Conservation (phyloP, 1,140 invertebrate genomes). For the Solenopsis fugax region DNA sequence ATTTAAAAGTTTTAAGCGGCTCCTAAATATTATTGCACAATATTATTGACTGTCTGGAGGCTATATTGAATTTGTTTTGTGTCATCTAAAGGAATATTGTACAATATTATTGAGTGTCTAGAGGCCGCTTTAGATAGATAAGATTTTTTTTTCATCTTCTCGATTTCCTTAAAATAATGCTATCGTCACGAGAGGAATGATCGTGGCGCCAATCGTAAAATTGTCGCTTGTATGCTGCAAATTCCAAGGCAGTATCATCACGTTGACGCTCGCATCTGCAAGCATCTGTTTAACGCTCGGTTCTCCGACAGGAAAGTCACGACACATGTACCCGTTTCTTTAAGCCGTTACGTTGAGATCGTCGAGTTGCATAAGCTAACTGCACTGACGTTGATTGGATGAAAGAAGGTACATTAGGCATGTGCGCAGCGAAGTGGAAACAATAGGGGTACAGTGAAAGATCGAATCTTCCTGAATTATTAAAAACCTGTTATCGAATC, state of each 20-base stretch:
- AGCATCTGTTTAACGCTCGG: constrained; percentile 60
- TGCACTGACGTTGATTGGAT: constrained; percentile 54
- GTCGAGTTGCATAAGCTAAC: constrained; percentile 59
- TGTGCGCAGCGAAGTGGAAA: constrained; percentile 36
- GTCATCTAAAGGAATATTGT: no score
- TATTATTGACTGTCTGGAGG: no score
- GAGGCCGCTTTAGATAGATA: no score
- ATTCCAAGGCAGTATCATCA: constrained; percentile 46
- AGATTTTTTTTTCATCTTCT: not conserved
- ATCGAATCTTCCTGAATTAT: not conserved
- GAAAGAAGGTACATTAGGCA: constrained; percentile 49
- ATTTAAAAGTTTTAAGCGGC: not conserved
- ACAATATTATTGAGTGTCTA: no score
- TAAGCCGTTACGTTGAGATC: constrained; percentile 56
- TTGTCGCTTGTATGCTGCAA: constrained; percentile 24
- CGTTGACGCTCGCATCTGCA: constrained; percentile 46
- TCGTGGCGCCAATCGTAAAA: constrained; percentile 35
- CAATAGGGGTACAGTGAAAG: constrained; percentile 24
- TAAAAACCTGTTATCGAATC: constrained; percentile 19
- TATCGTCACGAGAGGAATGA: constrained; percentile 13
- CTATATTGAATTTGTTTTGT: no score
- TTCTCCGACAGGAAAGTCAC: constrained; percentile 39
- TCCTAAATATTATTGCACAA: no score
- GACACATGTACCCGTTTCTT: constrained; percentile 62
- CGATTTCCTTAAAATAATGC: constrained; percentile 1